Evolutionary conservation across 2,113 vertebrate genomes (phyloP).

Genomic region (Calidris pygmaea): DNA sequence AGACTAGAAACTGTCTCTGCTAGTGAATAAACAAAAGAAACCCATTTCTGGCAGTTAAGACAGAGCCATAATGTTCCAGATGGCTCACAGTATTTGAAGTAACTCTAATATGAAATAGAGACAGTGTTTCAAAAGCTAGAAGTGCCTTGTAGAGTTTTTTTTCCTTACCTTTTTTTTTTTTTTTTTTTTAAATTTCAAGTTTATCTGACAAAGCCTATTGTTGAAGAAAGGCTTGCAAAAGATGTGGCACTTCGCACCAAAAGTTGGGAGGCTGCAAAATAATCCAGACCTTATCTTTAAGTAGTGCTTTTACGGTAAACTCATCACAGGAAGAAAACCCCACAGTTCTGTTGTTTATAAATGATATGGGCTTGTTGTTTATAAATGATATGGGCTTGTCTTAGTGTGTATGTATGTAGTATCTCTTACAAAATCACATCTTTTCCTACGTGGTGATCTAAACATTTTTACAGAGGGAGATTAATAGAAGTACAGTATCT

Average conservation of each 20-base stretch:
- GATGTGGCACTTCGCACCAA: not conserved
- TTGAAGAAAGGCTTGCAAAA: not conserved
- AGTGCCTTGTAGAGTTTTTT: not conserved
- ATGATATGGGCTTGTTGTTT: not conserved
- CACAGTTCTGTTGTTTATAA: not conserved
- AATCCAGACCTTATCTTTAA: not conserved
- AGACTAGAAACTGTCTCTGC: constrained; percentile 11
- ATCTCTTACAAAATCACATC: not conserved
- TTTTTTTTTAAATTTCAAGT: not conserved
- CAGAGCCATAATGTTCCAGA: constrained; percentile 26
- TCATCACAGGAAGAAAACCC: not conserved
- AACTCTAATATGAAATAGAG: constrained; percentile 32
- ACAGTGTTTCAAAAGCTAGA: not conserved
- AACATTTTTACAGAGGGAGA: not conserved
- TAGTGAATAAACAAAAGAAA: constrained; percentile 47
- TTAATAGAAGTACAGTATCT: not conserved
- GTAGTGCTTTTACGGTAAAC: not conserved
- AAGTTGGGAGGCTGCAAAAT: not conserved
- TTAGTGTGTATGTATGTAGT: not conserved
- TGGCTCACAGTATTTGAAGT: constrained; percentile 37
- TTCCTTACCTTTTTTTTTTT: not conserved
- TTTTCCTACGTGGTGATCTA: not conserved
- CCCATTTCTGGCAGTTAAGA: constrained; percentile 28
- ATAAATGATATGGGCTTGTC: not conserved
- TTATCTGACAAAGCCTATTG: not conserved